Conservation (phyloP, 2,797 vertebrate species). For the Choloepus didactylus region DNA sequence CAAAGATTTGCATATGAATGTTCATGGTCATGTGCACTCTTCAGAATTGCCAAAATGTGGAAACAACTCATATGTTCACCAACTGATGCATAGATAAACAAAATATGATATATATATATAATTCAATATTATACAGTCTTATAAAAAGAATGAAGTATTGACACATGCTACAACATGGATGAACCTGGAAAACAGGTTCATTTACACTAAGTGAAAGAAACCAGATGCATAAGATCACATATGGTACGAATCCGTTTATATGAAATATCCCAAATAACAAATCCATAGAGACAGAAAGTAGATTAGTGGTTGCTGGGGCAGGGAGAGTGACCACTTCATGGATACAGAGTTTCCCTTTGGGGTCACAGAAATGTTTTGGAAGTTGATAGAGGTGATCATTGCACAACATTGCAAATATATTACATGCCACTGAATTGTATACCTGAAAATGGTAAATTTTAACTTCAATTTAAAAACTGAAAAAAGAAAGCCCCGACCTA, state of each 20-base stretch:
- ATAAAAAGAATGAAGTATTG: neutral
- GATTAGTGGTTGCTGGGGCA: neutral
- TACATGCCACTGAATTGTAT: neutral
- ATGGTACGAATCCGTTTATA: neutral
- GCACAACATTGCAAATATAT: neutral
- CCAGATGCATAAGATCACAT: neutral
- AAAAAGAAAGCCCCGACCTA: neutral
- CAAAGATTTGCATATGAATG: neutral
- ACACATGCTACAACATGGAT: accelerated
- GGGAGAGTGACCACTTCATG: neutral
- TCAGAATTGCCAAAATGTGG: neutral
- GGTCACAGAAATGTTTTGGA: neutral
- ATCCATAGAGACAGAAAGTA: neutral
- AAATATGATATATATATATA: accelerated
- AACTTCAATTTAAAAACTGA: neutral
- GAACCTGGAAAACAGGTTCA: neutral
- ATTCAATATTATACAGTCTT: neutral
- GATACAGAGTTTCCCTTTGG: neutral
- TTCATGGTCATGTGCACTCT: neutral
- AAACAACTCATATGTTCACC: neutral
- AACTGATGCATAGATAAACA: neutral
- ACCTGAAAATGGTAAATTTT: neutral
- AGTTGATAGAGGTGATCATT: neutral
- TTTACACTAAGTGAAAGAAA: neutral
- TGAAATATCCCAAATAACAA: neutral